Conservation (phyloP, 1,140 invertebrate species). For the Drosophila subpulchrella region DNA sequence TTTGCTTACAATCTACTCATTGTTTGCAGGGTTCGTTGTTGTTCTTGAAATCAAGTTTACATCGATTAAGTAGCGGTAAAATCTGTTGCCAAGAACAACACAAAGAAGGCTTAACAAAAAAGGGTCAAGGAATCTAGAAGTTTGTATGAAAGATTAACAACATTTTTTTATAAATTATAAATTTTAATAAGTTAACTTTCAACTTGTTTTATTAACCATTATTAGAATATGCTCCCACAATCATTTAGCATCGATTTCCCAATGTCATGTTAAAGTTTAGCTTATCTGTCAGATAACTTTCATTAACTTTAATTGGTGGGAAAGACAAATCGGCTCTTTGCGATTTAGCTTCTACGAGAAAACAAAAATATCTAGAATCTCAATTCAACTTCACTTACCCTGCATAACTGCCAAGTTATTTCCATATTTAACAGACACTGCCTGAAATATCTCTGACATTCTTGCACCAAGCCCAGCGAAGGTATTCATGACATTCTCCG, state of each 20-base stretch:
- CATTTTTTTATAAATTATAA: no score
- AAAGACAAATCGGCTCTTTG: no score
- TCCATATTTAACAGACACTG: not conserved
- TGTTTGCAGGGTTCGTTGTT: conserved; percentile 51
- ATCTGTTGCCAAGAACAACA: conserved; percentile 60
- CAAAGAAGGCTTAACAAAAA: conserved; percentile 1
- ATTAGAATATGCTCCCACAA: no score
- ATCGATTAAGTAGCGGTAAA: conserved; percentile 74
- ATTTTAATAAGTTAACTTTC: no score
- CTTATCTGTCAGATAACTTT: no score
- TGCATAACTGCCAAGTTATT: not conserved
- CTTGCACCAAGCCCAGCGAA: conserved; percentile 7
- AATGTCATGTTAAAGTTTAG: no score
- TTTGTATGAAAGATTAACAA: not conserved
- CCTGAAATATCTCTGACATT: not conserved
- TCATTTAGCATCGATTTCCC: no score
- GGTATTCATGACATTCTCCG: conserved; percentile 20
- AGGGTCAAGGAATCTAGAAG: conserved; percentile 6
- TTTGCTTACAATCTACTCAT: conserved; percentile 77
- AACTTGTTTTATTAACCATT: no score
- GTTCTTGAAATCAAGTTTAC: conserved; percentile 73
- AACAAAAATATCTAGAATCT: no score
- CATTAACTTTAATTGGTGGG: no score
- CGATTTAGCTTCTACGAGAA: no score
- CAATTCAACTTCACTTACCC: not conserved